Percentiles rank a stretch among this genome's conserved stretches.
phyloP scores from a whole-genome alignment of 92 coral and sea anemone species.

The Parazoanthus atlanticus region DNA sequence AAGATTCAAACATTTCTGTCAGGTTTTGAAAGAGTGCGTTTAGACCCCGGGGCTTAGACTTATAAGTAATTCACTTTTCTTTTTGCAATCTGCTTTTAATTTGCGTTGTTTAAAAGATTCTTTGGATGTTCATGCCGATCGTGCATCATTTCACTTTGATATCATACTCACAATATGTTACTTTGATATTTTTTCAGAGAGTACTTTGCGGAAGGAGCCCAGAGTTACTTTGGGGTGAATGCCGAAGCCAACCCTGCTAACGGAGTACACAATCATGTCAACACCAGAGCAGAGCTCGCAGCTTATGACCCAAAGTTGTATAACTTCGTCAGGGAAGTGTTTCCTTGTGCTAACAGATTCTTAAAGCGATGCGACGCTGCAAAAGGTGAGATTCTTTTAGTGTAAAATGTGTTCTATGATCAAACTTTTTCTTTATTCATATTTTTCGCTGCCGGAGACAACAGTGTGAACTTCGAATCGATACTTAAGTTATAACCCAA shows the following conservation, averaged over 20 bases:
- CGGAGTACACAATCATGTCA: constrained; percentile 86
- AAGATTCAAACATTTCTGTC: background rate
- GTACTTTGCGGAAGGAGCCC: constrained; percentile 96
- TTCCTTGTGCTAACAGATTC: constrained; percentile 82
- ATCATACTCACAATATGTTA: background rate
- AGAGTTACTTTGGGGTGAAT: constrained; percentile 86
- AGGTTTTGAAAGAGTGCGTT: background rate
- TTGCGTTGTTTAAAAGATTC: no score
- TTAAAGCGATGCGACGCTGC: constrained; percentile 86
- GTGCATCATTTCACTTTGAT: background rate
- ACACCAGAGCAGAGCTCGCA: constrained; percentile 76
- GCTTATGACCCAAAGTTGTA: constrained; percentile 76
- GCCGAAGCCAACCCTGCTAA: constrained; percentile 77
- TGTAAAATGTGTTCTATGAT: no score
- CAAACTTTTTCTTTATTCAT: no score
- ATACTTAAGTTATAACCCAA: no score
- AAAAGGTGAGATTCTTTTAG: constrained; percentile 51
- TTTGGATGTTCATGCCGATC: no score
- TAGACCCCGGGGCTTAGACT: no score
- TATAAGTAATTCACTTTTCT: no score
- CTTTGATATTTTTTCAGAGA: constrained; percentile 46
- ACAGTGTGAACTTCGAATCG: no score
- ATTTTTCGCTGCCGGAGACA: no score
- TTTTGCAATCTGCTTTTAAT: no score
- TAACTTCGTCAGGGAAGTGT: constrained; percentile 81